Conservation (phyloP, 2,797 vertebrate genomes). For the Psittacula echo region DNA sequence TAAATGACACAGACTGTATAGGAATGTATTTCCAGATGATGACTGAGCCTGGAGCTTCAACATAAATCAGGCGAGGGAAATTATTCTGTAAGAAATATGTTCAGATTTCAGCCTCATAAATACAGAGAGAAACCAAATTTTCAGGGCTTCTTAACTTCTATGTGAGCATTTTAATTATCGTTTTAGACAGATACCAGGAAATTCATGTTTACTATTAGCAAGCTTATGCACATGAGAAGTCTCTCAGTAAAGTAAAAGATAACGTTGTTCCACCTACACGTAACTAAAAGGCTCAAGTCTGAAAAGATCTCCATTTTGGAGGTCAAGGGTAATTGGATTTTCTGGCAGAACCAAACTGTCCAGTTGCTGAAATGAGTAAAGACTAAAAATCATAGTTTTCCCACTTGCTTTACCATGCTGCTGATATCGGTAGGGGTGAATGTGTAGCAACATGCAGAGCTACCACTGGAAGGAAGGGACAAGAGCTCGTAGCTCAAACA, state of each 20-base stretch:
- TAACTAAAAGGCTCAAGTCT: not conserved
- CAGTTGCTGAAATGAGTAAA: not conserved
- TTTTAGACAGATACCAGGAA: constrained; percentile 40
- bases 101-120: constrained; percentile 57
- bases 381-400: not conserved
- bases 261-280: not conserved
- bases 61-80: constrained; percentile 47
- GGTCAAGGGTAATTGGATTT: not conserved
- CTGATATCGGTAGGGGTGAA: not conserved
- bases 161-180: constrained; percentile 42
- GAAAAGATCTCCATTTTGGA: constrained; percentile 10
- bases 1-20: constrained; percentile 67
- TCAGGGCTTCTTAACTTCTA: constrained; percentile 58
- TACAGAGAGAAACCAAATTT: constrained; percentile 55
- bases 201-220: not conserved
- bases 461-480: not conserved
- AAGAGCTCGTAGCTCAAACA: not conserved
- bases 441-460: not conserved
- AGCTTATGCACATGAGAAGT: not conserved
- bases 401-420: not conserved
- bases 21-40: constrained; percentile 70
- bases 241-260: not conserved
- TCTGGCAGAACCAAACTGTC: not conserved
- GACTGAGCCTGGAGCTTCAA: constrained; percentile 43
- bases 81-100: constrained; percentile 54